Conservation (phyloP, 2,113 vertebrate species). For the Thamnophis sirtalis region DNA sequence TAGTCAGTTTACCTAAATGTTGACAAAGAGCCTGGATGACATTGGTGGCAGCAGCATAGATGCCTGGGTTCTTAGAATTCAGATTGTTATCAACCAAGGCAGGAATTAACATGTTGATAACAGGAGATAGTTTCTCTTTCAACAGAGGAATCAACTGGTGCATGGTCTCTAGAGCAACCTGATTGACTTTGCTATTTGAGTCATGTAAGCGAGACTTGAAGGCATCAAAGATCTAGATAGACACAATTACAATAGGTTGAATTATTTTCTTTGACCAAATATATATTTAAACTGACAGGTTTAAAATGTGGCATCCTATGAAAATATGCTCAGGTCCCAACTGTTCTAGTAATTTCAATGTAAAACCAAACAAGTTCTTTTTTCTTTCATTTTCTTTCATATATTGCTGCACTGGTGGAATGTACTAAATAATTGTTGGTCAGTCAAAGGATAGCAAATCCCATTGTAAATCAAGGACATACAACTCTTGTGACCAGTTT, state of each 20-base stretch:
- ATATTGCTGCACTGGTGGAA: background rate
- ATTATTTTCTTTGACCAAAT: background rate
- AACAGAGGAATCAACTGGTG: conserved; percentile 81
- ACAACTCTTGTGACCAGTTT: background rate
- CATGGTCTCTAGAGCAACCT: conserved; percentile 84
- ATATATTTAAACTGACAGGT: background rate
- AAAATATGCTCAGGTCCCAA: background rate
- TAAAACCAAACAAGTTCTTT: background rate
- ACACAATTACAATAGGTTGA: background rate
- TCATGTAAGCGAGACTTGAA: conserved; percentile 87
- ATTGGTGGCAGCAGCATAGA: conserved; percentile 82
- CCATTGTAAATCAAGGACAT: background rate
- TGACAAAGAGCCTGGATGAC: conserved; percentile 79
- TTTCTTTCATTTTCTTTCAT: background rate
- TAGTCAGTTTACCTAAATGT: conserved; percentile 73
- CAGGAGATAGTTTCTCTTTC: conserved; percentile 79
- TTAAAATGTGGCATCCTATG: background rate
- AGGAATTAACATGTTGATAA: conserved; percentile 87
- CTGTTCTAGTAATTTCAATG: background rate
- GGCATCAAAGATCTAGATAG: conserved; percentile 85
- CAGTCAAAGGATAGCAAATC: background rate
- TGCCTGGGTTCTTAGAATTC: conserved; percentile 89
- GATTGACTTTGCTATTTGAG: conserved; percentile 92
- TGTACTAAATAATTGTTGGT: background rate
- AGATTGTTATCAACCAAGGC: conserved; percentile 94